Conservation (phyloP, 1,140 invertebrate genomes). For the Pogonomyrmex californicus region DNA sequence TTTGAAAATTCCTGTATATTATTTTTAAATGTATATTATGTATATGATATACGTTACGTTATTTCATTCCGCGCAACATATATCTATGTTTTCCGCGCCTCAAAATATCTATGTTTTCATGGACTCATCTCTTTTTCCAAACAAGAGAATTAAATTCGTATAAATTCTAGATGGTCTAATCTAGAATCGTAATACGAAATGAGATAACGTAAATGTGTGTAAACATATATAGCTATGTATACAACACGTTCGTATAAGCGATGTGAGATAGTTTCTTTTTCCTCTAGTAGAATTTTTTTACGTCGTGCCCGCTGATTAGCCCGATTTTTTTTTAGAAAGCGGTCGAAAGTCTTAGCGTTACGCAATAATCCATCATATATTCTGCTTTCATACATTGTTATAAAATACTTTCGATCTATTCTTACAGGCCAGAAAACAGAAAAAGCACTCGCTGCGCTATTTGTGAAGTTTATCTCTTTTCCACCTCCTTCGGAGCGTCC, state of each 20-base stretch:
- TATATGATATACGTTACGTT: constrained; percentile 62
- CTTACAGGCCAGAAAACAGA: constrained; percentile 16
- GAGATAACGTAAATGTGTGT: constrained; percentile 28
- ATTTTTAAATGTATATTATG: constrained; percentile 62
- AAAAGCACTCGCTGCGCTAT: constrained; percentile 21
- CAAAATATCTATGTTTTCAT: neutral
- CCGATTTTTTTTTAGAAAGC: constrained; percentile 32
- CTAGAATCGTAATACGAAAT: constrained; percentile 5
- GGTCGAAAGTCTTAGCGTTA: constrained; percentile 43
- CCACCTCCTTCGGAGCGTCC: constrained; percentile 14
- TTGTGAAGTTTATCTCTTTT: constrained; percentile 38
- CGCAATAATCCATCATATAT: neutral
- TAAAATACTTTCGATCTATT: constrained; percentile 71
- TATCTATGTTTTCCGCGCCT: neutral
- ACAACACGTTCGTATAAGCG: constrained; percentile 66
- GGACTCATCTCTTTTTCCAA: neutral
- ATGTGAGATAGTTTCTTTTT: constrained; percentile 49
- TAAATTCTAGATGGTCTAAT: neutral
- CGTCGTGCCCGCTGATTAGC: constrained; percentile 19
- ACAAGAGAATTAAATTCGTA: neutral
- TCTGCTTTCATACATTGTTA: constrained; percentile 44
- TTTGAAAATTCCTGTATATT: constrained; percentile 72
- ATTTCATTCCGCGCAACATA: constrained; percentile 2
- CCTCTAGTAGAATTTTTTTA: constrained; percentile 61
- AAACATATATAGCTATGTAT: constrained; percentile 63